Conservation (phyloP, 2,888 invertebrate genomes). For the Crepidodera aurea region DNA sequence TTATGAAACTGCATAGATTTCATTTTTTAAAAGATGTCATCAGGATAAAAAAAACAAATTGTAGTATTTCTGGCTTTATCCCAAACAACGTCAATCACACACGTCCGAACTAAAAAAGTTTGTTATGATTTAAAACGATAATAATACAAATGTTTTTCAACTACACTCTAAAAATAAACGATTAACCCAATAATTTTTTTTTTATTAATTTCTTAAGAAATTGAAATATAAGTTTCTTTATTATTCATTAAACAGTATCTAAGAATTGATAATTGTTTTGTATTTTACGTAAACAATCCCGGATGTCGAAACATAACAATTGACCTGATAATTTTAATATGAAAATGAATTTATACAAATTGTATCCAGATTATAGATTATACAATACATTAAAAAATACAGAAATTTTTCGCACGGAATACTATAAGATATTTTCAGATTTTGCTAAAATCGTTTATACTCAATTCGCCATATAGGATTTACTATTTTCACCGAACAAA, state of each 20-base stretch:
- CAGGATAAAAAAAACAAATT: neutral
- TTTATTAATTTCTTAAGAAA: neutral
- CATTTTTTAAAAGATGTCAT: no score
- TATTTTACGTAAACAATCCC: neutral
- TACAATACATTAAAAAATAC: no score
- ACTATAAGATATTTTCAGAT: no score
- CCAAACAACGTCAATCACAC: conserved; percentile 12
- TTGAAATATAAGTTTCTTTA: neutral
- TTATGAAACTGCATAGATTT: no score
- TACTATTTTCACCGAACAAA: no score
- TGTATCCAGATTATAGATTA: no score
- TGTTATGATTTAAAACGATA: neutral
- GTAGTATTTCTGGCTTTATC: neutral
- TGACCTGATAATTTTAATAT: neutral
- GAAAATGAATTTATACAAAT: neutral
- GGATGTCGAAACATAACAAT: conserved; percentile 4
- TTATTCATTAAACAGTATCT: neutral
- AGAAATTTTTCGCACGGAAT: no score
- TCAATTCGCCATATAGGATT: no score
- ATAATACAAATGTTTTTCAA: neutral
- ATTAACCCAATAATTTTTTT: neutral
- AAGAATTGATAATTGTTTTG: neutral
- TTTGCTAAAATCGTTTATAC: no score
- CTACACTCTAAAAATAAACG: no score
- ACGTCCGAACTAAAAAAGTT: neutral